A percentile compares a stretch with the other conserved stretches of the same genome.
Conservation (phyloP, 2,797 vertebrate species). For the Gambusia yucatana region DNA sequence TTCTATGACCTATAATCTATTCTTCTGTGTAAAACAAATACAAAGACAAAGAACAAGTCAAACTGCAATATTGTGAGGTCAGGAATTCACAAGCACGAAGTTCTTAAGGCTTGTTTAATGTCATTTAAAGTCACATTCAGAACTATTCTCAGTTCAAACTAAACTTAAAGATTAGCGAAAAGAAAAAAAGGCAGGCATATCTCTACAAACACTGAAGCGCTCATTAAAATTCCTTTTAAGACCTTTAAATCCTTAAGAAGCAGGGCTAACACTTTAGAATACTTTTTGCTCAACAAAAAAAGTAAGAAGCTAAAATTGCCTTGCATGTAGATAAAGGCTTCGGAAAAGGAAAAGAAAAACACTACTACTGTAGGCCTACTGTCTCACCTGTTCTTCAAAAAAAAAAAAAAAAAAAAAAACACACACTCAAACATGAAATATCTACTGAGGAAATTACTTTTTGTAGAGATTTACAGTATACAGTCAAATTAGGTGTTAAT, state of each 20-base stretch:
- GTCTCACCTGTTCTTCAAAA: not conserved
- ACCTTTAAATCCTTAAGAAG: not conserved
- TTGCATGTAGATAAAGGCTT: not conserved
- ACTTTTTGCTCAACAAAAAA: not conserved
- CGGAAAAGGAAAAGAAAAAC: not conserved
- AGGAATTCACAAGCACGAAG: not conserved
- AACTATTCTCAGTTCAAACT: constrained; percentile 16
- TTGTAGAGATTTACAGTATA: not conserved
- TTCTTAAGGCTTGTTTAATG: constrained; percentile 9
- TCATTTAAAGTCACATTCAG: constrained; percentile 15
- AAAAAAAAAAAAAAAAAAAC: not conserved
- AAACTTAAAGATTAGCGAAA: constrained; percentile 12
- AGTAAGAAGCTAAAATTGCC: not conserved
- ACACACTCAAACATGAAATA: not conserved
- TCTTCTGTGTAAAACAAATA: constrained; percentile 13
- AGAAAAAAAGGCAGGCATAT: not conserved
- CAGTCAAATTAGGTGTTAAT: not conserved
- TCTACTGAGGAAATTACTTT: not conserved
- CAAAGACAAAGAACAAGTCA: constrained; percentile 5
- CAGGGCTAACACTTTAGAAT: not conserved
- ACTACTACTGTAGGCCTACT: not conserved
- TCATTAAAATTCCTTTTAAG: constrained; percentile 1
- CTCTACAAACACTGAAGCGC: not conserved
- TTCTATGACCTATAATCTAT: not conserved
- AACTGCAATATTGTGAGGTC: not conserved